These are phyloP conservation scores for Dasypus novemcinctus DNA, from an alignment of 2,113 vertebrate species.

Conservation along the genomic window DNA sequence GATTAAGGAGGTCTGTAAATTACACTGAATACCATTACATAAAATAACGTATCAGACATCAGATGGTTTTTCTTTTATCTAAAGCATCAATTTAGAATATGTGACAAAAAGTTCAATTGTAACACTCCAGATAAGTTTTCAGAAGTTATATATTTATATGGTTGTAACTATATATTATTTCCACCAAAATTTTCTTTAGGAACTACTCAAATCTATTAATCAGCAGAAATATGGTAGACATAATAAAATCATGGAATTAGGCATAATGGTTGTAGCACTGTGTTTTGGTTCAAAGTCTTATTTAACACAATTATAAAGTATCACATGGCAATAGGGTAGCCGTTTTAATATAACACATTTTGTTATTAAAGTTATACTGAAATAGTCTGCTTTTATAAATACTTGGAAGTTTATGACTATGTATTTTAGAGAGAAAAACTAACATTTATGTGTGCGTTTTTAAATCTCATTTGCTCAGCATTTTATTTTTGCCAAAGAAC, in stretches of 20 bases:
- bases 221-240: not conserved
- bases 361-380: conserved; percentile 51
- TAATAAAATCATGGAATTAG: conserved; percentile 22
- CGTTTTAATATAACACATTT: conserved; percentile 67
- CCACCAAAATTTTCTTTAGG: not conserved
- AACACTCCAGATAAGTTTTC: conserved; percentile 31
- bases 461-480: conserved; percentile 54
- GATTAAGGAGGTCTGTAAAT: conserved; percentile 60
- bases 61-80: conserved; percentile 50
- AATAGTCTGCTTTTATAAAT: conserved; percentile 62
- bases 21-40: conserved; percentile 30
- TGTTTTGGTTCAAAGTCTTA: conserved; percentile 37
- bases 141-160: conserved; percentile 11
- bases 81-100: conserved; percentile 58
- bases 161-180: not conserved
- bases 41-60: conserved; percentile 60
- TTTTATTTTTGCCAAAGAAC: conserved; percentile 74
- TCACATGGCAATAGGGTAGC: conserved; percentile 62
- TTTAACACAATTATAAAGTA: conserved; percentile 62
- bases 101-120: conserved; percentile 25
- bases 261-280: conserved; percentile 30
- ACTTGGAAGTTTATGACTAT: conserved; percentile 45
- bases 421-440: conserved; percentile 40
- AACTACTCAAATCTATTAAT: not conserved
- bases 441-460: conserved; percentile 53